Evolutionary conservation across 2,888 invertebrate species (phyloP), one percentile per base, ranked within the genome.

Genomic region (Baccha elongata): DNA sequence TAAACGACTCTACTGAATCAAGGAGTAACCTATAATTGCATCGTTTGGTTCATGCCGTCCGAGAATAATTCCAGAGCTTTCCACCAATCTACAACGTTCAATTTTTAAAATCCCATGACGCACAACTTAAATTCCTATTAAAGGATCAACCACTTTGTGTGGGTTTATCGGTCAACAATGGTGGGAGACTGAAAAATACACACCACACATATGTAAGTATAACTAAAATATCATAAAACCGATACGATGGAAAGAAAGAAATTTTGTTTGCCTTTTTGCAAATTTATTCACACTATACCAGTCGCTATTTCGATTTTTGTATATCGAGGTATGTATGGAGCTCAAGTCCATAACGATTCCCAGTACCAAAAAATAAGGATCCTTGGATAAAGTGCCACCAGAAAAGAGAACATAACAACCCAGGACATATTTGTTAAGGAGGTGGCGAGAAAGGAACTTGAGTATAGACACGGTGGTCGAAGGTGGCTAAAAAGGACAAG

Each of bases 11-110:
- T 17, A 13, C 35, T 42, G 42, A 42, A 74, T 80, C 68, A 80
- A 55, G 64, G 64, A 35, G 74, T 69, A 74, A 37, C 69, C 69
- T n/a, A n/a, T 80, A 74, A 74, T 80, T 74, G 79, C 79, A 73
- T 69, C 69, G 62, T 68, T 67, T 52, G 65, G 50, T n/a, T n/a
- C n/a, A n/a, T n/a, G n/a, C 44, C 69, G 55, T 35, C 17, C 35
- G 55, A 13, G 32, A 21, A 64, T 68, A 62, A 58, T 68, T 44
- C 46, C 13, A 8, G 5, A 53, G 19, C 19, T 17, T 58, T 17
- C 37, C 72, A 37, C 60, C 62, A 68, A 68, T 55, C 40, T 40
- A 35, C 62, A 53, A 62, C 21, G 37, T 53, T 37, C 69, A 29
- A 44, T 72, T 46, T 32, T n/a, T 21, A 58, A 29, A 76, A 76